Base-by-base conservation (phyloP, 2,113 vertebrate species). In the Lichenostomus cassidix region DNA sequence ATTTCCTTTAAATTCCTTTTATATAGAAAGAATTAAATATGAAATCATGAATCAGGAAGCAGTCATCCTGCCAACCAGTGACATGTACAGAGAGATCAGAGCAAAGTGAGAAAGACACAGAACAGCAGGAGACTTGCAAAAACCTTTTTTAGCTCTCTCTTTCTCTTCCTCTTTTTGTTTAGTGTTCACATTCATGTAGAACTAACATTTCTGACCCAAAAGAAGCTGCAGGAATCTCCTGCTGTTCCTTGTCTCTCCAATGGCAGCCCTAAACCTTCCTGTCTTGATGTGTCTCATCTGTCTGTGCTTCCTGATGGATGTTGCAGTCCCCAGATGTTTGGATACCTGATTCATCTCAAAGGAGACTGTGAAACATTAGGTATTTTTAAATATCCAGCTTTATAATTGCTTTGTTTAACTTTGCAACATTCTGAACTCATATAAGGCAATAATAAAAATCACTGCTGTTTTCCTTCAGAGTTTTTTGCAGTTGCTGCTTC, bases 131-230 rank as follows among this genome's bases (percentile, higher is more conserved):
- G 80, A 71, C 83, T 82, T 89, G 76, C 64, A 89, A 75, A 89
- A 64, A 11, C 49, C 49, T 37, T 92, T 96, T 94, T 95, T 75
- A 94, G 88, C 69, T 27, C 60, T 92, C 80, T 92, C 63, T 93
- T 87, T 92, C 86, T 95, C 83, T 95, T 95, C 88, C 76, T 90
- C 60, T 90, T 87, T 94, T 92, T 96, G 90, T 97, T 97, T 94
- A 93, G 83, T 58, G 73, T 79, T 83, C 73, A 87, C 65, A 91
- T 94, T 85, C 92, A 90, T 46, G 65, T 89, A 92, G 88, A 27
- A 64, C 56, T 96, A 95, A 94, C 69, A 86, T 94, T 94, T 96
- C 91, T 96, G 89, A 78, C 80, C 83, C 86, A 53, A 89, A 95
- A 92, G 92, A 59, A 87, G 64, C 44, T 88, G 79, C 5, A 0